phyloP scores from a whole-genome alignment of 2,113 vertebrate genomes.

The Lathamus discolor region DNA sequence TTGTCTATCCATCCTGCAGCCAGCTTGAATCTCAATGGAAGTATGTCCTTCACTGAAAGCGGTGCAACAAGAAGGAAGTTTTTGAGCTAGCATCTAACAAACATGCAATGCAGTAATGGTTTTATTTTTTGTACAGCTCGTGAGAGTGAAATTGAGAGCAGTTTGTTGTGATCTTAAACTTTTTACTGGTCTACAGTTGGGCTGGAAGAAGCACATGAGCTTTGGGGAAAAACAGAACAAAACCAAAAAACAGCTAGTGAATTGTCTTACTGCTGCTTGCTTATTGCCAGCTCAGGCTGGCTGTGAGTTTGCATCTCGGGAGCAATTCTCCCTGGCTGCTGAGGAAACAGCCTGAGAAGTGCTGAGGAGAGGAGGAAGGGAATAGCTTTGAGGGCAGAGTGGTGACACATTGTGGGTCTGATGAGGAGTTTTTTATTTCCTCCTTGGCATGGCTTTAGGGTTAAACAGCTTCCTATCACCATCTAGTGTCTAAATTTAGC shows the following conservation, averaged over 20 bases:
- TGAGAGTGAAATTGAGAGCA: background rate
- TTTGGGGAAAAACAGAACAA: background rate
- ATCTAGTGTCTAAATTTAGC: background rate
- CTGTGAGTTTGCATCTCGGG: background rate
- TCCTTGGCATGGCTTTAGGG: fast-evolving
- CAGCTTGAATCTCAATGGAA: background rate
- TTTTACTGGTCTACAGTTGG: background rate
- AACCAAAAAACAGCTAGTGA: background rate
- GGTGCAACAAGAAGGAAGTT: background rate
- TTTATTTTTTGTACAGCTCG: background rate
- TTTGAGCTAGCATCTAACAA: background rate
- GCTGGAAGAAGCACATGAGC: background rate
- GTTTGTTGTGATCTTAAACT: background rate
- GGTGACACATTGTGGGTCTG: background rate
- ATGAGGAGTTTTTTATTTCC: background rate
- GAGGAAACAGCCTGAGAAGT: background rate
- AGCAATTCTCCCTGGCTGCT: background rate
- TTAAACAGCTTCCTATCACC: background rate
- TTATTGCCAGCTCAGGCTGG: background rate
- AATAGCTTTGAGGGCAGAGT: background rate
- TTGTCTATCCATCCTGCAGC: background rate
- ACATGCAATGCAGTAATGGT: fast-evolving
- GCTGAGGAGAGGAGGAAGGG: background rate
- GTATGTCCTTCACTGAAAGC: background rate
- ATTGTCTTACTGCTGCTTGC: background rate